Base-by-base conservation (phyloP, 1,140 invertebrate species). In the Apis dorsata region DNA sequence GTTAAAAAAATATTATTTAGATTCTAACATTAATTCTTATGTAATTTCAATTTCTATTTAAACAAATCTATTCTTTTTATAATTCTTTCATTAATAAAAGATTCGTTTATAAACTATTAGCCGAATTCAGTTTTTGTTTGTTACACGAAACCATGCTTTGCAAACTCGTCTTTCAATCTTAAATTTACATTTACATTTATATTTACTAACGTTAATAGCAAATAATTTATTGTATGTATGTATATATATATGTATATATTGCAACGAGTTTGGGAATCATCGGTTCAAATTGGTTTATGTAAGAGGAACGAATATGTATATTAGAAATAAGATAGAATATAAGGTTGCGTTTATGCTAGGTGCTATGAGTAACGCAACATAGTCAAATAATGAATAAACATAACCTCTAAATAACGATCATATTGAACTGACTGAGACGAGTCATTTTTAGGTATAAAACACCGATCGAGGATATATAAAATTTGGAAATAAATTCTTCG, bases 281-380 rank as follows among this genome's bases (percentile, higher is more conserved):
- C 68, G 73, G 51, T 51, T 51, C 15, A 73, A 69, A 17, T 57
- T 59, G 11, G 21, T 59, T 19, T 57, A 24, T 34, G 34, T 24
- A 55, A 79, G 3, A 63, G n/a, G 8, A 24, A 24, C 63, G 34
- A 55, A 63, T 62, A 62, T 15, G 19, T 13, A 0, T 65, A 75
- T 28, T 51, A 21, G 17, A n/a, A 53, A 24, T 77, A 77, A 76
- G 62, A 0, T 81, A 82, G 65, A 51, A 24, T 53, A 28, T 82
- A 82, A 77, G 80, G 4, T 77, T 82, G 60, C 51, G 62, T 75
- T 81, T 75, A 28, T 10, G 70, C n/a, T 81, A 81, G 79, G 71
- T 81, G 79, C 71, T 74, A 66, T 21, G 60, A 75, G n/a, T 13
- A 24, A 24, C 71, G 60, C 28, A 66, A 57, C 51, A 66, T 66